Evolutionary conservation across 1,140 invertebrate species (phyloP).

Genomic region (Zophobas atratus): DNA sequence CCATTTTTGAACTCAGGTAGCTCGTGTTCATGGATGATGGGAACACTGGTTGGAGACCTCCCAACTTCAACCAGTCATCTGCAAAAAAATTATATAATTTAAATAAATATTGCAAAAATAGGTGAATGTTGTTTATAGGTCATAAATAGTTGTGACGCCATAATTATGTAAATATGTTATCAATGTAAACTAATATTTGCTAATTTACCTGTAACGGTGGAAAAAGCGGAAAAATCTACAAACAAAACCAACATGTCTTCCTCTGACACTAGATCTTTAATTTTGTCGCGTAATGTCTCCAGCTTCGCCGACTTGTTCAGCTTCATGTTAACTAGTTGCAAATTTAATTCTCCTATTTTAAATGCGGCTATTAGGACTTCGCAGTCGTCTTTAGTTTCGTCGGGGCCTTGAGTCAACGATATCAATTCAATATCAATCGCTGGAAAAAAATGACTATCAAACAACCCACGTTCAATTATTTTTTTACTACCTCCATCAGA

Average conservation of each 20-base stretch:
- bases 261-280: slow-evolving; percentile 56
- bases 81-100: slow-evolving; percentile 41
- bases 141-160: neutral
- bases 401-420: slow-evolving; percentile 57
- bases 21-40: slow-evolving; percentile 60
- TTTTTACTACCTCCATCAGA: slow-evolving; percentile 65
- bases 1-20: slow-evolving; percentile 49
- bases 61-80: slow-evolving; percentile 55
- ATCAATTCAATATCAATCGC: slow-evolving; percentile 56
- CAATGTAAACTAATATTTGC: slow-evolving; percentile 20
- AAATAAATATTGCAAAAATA: slow-evolving; percentile 12
- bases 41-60: slow-evolving; percentile 58
- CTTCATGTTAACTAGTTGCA: slow-evolving; percentile 59
- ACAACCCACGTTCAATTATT: no score
- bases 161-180: neutral
- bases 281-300: slow-evolving; percentile 55
- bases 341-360: slow-evolving; percentile 54
- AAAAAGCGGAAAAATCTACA: slow-evolving; percentile 58
- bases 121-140: neutral
- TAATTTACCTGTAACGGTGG: slow-evolving; percentile 50
- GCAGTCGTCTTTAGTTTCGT: slow-evolving; percentile 54
- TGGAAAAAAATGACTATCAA: slow-evolving; percentile 31
- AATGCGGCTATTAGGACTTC: slow-evolving; percentile 56
- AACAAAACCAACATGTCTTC: slow-evolving; percentile 57
- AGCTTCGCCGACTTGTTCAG: slow-evolving; percentile 54